Percentiles rank a stretch among this genome's conserved stretches.
Conservation (phyloP, 2,888 invertebrate species). For the Polymixis lichenea region DNA sequence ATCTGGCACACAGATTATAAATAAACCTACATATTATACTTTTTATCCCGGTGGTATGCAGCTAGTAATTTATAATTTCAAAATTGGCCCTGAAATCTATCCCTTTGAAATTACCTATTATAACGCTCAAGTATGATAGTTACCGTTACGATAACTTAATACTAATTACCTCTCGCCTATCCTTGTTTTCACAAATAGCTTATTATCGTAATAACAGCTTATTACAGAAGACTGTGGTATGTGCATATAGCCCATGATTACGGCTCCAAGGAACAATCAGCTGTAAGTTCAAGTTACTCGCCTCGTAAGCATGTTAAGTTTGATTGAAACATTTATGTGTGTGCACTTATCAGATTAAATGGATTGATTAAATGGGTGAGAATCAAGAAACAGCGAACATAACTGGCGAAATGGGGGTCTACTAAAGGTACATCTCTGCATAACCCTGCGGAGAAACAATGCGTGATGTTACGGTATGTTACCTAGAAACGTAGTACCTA, state of each 20-base stretch:
- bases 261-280: constrained; percentile 28
- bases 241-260: constrained; percentile 13
- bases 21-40: too few relatives aligned
- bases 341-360: constrained; percentile 1
- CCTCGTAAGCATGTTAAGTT: constrained; percentile 2
- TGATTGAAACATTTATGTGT: constrained; percentile 32
- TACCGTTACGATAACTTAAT: constrained; percentile 23
- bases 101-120: not conserved
- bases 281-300: constrained; percentile 4
- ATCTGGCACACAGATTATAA: too few relatives aligned
- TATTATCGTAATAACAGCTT: constrained; percentile 36
- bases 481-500: too few relatives aligned
- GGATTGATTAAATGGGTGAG: constrained; percentile 8
- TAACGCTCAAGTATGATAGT: not conserved
- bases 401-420: too few relatives aligned
- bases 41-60: too few relatives aligned
- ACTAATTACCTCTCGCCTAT: constrained; percentile 37
- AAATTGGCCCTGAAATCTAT: not conserved
- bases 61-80: not conserved
- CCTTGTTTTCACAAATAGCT: constrained; percentile 34
- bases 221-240: constrained; percentile 41
- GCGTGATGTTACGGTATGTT: too few relatives aligned
- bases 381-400: not conserved
- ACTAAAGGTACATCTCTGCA: too few relatives aligned
- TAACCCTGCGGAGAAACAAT: too few relatives aligned